Conservation (phyloP, 2,797 vertebrate genomes). For the Enteromius thamalakanensis region DNA sequence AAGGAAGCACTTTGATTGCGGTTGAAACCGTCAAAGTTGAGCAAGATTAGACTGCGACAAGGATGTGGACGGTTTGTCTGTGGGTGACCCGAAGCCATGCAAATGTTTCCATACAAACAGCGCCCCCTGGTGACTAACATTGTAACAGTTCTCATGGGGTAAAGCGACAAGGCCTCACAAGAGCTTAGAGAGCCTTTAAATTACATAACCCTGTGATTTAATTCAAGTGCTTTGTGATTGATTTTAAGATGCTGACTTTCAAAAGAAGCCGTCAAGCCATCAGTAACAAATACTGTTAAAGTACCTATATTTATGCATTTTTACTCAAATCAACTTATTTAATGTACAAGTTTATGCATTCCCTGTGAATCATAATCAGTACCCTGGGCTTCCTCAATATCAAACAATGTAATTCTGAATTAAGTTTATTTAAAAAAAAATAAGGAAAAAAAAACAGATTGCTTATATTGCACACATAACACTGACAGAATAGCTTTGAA, state of each 20-base stretch:
- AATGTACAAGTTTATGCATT: neutral
- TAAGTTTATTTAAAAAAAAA: constrained; percentile 8
- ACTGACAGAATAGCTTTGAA: constrained; percentile 15
- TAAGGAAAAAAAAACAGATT: neutral
- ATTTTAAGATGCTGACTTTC: constrained; percentile 8
- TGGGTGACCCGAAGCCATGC: neutral
- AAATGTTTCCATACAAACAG: constrained; percentile 12
- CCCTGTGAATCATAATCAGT: neutral
- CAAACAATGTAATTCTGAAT: neutral
- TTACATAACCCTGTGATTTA: constrained; percentile 7
- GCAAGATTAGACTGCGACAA: neutral
- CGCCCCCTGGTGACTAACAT: constrained; percentile 15
- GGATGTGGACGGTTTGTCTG: neutral
- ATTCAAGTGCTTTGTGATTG: constrained; percentile 25
- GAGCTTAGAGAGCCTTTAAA: neutral
- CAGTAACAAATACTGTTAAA: neutral
- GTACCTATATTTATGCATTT: neutral
- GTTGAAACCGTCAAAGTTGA: neutral
- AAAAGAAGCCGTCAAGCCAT: neutral
- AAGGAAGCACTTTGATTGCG: neutral
- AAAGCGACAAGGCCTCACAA: neutral
- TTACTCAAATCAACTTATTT: neutral
- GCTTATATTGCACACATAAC: constrained; percentile 28
- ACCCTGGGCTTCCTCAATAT: neutral
- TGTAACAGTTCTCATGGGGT: constrained; percentile 12